These are phyloP conservation scores for Crocuta crocuta DNA, from an alignment of 2,113 vertebrate species.

Conservation along the genomic window DNA sequence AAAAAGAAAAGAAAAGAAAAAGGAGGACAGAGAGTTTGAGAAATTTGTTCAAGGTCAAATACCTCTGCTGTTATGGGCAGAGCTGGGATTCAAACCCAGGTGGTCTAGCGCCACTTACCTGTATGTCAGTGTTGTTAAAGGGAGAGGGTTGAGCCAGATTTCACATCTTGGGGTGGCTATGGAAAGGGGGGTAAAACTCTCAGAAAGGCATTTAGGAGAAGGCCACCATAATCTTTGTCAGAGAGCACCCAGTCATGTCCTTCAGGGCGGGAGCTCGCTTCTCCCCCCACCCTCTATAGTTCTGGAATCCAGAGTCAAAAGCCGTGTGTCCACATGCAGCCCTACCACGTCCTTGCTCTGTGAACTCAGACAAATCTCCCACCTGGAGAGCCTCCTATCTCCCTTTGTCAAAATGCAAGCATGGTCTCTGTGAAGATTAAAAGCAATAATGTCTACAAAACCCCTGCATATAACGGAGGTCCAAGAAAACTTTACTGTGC, in stretches of 20 bases:
- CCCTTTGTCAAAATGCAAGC: background rate
- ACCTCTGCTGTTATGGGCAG: background rate
- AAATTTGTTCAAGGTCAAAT: background rate
- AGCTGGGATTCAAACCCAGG: background rate
- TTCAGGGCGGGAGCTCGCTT: background rate
- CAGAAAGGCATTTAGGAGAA: background rate
- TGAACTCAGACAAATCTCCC: background rate
- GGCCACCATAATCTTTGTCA: background rate
- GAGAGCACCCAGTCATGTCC: background rate
- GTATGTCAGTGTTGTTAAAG: background rate
- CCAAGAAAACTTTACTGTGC: background rate
- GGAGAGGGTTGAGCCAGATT: background rate
- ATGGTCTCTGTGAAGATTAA: background rate
- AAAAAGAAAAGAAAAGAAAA: background rate
- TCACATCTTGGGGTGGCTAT: background rate
- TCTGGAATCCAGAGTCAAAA: background rate
- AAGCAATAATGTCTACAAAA: background rate
- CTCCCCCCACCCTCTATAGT: background rate
- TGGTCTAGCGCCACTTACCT: background rate
- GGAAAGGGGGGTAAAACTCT: background rate
- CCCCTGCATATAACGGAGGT: background rate
- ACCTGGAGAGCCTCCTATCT: background rate
- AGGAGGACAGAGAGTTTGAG: background rate
- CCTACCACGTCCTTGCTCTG: background rate
- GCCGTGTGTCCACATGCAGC: background rate